Percentiles rank a stretch among this genome's conserved stretches.
These are phyloP conservation scores for Pocillopora verrucosa DNA, from an alignment of 64 coral and sea anemone species.

Conservation along the genomic window DNA sequence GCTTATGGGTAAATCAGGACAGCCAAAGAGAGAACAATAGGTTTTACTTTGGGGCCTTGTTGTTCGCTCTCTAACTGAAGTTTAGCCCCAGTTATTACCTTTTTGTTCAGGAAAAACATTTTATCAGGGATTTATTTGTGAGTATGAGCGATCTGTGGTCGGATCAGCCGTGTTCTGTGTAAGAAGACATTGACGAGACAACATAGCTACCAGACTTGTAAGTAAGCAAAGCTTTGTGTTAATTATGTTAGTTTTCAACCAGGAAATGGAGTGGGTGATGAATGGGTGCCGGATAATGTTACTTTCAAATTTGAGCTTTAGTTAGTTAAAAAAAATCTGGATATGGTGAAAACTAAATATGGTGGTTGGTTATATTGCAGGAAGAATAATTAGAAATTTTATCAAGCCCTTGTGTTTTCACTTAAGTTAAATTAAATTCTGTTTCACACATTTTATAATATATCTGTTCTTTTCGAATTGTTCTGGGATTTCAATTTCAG, in stretches of 20 bases:
- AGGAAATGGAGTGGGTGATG: slow-evolving; percentile 16
- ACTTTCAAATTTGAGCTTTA: background rate
- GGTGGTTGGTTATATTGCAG: background rate
- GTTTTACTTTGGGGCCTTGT: slow-evolving; percentile 17
- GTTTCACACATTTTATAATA: too few relatives aligned
- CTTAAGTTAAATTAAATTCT: too few relatives aligned
- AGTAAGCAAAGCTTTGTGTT: slow-evolving; percentile 6
- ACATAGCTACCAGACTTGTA: slow-evolving; percentile 13
- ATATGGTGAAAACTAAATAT: background rate
- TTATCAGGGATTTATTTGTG: background rate
- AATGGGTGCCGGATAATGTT: background rate
- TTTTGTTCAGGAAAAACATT: background rate
- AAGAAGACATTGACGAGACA: slow-evolving; percentile 44
- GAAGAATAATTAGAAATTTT: background rate
- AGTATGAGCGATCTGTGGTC: slow-evolving; percentile 30
- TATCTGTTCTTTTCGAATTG: too few relatives aligned
- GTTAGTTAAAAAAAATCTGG: background rate
- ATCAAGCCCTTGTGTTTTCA: too few relatives aligned
- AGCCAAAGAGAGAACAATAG: slow-evolving; percentile 32
- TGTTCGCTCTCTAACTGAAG: slow-evolving; percentile 4
- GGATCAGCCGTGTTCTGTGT: background rate
- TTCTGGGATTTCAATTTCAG: background rate
- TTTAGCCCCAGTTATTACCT: slow-evolving; percentile 6
- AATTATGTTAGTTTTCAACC: slow-evolving; percentile 1
- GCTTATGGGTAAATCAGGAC: slow-evolving; percentile 26